Evolutionary conservation across 92 coral and sea anemone genomes (phyloP).

Genomic region (Phenganax stokvisi): DNA sequence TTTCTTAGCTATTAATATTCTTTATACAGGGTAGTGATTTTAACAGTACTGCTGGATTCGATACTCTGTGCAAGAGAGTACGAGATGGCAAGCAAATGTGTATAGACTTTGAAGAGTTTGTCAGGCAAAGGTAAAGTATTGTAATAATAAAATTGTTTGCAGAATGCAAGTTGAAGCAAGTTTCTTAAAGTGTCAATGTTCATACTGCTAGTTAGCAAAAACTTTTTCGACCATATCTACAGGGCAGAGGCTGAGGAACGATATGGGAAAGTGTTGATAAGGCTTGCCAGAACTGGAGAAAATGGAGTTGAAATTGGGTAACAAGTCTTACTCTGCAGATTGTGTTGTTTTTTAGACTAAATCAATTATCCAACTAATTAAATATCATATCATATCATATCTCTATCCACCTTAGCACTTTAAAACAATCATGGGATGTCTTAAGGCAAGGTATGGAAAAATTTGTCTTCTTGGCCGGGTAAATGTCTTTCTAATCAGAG

Average conservation of each 20-base stretch:
- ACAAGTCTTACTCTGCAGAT: not conserved
- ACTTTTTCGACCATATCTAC: not conserved
- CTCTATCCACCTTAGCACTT: slow-evolving; percentile 43
- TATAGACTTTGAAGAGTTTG: slow-evolving; percentile 82
- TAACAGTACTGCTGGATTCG: slow-evolving; percentile 89
- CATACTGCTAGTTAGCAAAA: not conserved
- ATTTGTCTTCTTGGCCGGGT: not conserved
- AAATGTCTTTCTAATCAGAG: not conserved
- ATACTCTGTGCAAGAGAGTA: slow-evolving; percentile 66
- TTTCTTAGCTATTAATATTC: not conserved
- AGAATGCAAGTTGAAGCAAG: no score
- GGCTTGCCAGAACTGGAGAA: slow-evolving; percentile 70
- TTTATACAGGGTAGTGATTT: slow-evolving; percentile 72
- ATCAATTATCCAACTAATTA: no score
- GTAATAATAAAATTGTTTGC: no score
- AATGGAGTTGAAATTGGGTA: slow-evolving; percentile 90
- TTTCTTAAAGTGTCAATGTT: no score
- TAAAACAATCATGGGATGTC: slow-evolving; percentile 78
- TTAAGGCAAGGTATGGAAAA: slow-evolving; percentile 55
- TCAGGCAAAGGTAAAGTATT: slow-evolving; percentile 69
- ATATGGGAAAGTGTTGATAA: slow-evolving; percentile 75
- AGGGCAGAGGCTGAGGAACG: slow-evolving; percentile 98
- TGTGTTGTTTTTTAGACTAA: not conserved
- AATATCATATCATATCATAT: no score
- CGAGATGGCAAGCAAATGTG: slow-evolving; percentile 90